Evolutionary conservation across 2,797 vertebrate genomes (phyloP), one percentile per base, ranked within the genome.

Genomic region (Neostethus bicornis): DNA sequence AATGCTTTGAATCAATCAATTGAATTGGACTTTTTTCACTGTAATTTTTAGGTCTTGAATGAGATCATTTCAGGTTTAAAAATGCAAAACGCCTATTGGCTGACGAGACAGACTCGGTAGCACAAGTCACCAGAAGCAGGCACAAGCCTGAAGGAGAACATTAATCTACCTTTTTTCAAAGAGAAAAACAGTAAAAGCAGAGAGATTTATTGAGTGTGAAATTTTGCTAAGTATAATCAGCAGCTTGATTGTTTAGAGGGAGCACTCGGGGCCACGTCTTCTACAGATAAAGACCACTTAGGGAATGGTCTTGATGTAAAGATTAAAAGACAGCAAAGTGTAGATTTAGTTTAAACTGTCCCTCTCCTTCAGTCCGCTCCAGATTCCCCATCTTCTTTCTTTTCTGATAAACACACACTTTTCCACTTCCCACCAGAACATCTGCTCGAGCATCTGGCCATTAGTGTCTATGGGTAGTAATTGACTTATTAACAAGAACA

Each of bases 401-500:
- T 38, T 59, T 75, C 68, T 51, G 72, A 80, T 86, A 80, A 84
- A 77, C 64, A 59, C 60, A 79, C 68, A 79, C 39, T 5, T 21
- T 34, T 70, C 58, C 70, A 60, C 83, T 81, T 65, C 61, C 77
- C 76, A 56, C 68, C 53, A 45, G 60, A 83, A 75, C 77, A 80
- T 87, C 85, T 85, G 86, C 67, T 68, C 59, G 61, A 66, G 66
- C 7, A 51, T 45, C 73, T 59, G 53, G 53, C 51, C 59, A 78
- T 85, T 86, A 81, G 70, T 87, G 83, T 83, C 84, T 68, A 79
- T 75, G 37, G 77, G 75, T 67, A 70, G 74, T 80, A 80, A 87
- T 78, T 81, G 57, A 76, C 67, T 84, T 84, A 71, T 63, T 26
- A 59, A 56, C 23, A 37, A 52, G 29, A 77, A 56, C 42, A 6